A percentile compares a stretch with the other conserved stretches of the same genome.
phyloP scores from a whole-genome alignment of 1,140 invertebrate species.

The Formica exsecta region DNA sequence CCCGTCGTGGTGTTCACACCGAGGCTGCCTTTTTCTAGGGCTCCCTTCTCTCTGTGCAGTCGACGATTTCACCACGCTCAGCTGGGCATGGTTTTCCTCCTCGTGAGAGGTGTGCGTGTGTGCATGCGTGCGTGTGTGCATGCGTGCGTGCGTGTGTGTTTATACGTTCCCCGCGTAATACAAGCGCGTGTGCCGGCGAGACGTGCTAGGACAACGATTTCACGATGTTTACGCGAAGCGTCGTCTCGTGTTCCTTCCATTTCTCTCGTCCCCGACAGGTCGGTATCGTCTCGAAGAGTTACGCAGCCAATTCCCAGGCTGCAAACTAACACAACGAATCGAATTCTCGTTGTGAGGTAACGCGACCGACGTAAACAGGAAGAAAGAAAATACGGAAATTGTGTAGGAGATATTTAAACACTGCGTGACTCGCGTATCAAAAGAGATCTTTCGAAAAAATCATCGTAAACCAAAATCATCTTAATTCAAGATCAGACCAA shows the following conservation, averaged over 20 bases:
- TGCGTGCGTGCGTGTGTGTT: too few relatives aligned
- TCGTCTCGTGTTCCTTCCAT: constrained; percentile 28
- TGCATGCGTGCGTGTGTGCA: too few relatives aligned
- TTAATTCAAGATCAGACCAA: neutral
- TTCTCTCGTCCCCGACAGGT: constrained; percentile 21
- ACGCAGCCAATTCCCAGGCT: neutral
- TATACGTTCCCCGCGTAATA: neutral
- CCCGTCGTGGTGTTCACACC: constrained; percentile 66
- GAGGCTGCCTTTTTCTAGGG: constrained; percentile 66
- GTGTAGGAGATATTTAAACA: neutral
- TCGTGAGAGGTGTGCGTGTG: neutral
- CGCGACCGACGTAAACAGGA: constrained; percentile 42
- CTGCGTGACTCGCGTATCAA: neutral
- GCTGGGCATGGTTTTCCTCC: constrained; percentile 61
- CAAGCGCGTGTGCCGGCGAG: neutral
- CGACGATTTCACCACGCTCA: constrained; percentile 74
- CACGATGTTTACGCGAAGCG: constrained; percentile 53
- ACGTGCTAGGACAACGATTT: constrained; percentile 46
- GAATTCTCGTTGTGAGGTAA: constrained; percentile 5
- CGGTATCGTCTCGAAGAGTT: constrained; percentile 8
- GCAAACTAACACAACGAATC: constrained; percentile 5
- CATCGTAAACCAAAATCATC: neutral
- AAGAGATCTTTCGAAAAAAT: neutral
- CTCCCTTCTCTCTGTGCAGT: constrained; percentile 58
- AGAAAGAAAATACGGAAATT: constrained; percentile 18